A percentile compares a stretch with the other conserved stretches of the same genome.
phyloP scores from a whole-genome alignment of 2,888 invertebrate genomes.

The Trypoxylon attenuatum region DNA sequence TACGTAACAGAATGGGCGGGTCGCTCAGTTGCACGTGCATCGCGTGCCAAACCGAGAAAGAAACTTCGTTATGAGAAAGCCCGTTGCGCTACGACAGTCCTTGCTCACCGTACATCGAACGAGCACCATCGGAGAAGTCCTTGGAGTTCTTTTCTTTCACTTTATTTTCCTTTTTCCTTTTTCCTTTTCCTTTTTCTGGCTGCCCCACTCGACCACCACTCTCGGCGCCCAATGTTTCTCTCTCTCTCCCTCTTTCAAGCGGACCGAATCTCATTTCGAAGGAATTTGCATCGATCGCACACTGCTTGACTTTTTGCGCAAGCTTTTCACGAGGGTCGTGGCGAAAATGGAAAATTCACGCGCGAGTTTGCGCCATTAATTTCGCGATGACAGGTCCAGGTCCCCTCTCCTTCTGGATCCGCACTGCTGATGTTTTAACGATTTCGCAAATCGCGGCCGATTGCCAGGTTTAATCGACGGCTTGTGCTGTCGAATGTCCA shows the following conservation, averaged over 20 bases:
- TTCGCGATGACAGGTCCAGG: not conserved
- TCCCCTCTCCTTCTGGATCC: not conserved
- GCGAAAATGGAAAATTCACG: not conserved
- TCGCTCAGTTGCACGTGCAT: constrained; percentile 50
- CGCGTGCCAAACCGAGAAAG: constrained; percentile 48
- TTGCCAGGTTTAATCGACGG: no score
- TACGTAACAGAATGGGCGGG: constrained; percentile 1
- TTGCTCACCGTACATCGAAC: constrained; percentile 9
- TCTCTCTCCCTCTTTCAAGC: constrained; percentile 16
- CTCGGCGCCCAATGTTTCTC: constrained; percentile 20
- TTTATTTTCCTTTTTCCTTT: constrained; percentile 26
- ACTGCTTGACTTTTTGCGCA: constrained; percentile 5
- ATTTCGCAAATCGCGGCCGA: no score
- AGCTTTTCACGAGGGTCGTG: not conserved
- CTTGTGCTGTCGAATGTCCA: no score
- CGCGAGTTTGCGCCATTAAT: not conserved
- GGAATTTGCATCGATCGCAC: constrained; percentile 48
- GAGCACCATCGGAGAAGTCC: constrained; percentile 39
- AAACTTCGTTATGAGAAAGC: constrained; percentile 57
- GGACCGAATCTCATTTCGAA: constrained; percentile 42
- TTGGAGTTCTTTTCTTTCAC: constrained; percentile 26
- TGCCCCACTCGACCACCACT: constrained; percentile 11
- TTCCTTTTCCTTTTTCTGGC: constrained; percentile 25
- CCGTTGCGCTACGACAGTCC: constrained; percentile 46
- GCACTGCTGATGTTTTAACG: no score